Conservation (phyloP, 2,113 vertebrate species). For the Australoheros scitulus region DNA sequence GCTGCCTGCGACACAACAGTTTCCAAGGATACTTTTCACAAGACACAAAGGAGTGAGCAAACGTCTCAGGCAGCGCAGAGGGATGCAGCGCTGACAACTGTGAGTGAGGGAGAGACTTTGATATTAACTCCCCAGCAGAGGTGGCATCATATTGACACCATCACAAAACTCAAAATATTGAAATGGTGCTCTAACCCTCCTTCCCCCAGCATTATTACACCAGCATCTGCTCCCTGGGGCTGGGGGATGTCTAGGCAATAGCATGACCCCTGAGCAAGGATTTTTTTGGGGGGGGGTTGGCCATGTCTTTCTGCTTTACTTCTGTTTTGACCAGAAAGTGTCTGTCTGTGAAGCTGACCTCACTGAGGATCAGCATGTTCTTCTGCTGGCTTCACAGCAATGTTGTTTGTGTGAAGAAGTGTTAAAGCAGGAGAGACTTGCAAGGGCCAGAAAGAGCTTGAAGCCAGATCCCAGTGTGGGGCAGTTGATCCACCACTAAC, state of each 20-base stretch:
- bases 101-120: conserved; percentile 38
- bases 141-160: conserved; percentile 32
- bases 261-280: conserved; percentile 27
- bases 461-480: conserved; percentile 49
- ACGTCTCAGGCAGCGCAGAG: conserved; percentile 34
- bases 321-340: conserved; percentile 6
- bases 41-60: conserved; percentile 44
- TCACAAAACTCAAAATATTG: conserved; percentile 9
- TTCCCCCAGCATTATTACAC: not conserved
- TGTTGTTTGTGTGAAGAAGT: conserved; percentile 22
- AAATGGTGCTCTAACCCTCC: conserved; percentile 4
- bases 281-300: not conserved
- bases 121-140: conserved; percentile 41
- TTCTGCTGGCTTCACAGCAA: conserved; percentile 11
- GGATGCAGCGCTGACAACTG: conserved; percentile 16
- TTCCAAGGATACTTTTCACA: conserved; percentile 71
- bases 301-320: not conserved
- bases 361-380: conserved; percentile 8
- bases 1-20: conserved; percentile 54
- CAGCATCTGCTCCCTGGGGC: conserved; percentile 33
- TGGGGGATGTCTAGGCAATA: conserved; percentile 32
- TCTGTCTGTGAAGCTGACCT: conserved; percentile 38
- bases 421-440: conserved; percentile 1
- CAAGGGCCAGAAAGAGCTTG: conserved; percentile 18
- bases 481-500: conserved; percentile 53